A percentile compares a stretch with the other conserved stretches of the same genome.
phyloP scores from a whole-genome alignment of 2,888 invertebrate species.

The Nomada flava region DNA sequence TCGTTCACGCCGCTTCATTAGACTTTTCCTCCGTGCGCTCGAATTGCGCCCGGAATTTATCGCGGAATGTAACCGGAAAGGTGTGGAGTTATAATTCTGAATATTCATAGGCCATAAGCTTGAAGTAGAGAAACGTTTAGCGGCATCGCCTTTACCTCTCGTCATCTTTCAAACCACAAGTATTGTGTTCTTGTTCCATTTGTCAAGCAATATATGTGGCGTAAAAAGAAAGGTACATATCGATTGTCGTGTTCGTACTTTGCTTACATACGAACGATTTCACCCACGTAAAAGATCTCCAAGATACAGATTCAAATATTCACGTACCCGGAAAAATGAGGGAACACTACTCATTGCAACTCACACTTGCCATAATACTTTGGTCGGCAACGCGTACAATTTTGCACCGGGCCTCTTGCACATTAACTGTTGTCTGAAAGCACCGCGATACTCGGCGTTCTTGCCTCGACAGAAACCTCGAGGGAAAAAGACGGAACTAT shows the following conservation, averaged over 20 bases:
- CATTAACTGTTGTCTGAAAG: slow-evolving; percentile 23
- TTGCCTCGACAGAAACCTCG: slow-evolving; percentile 6
- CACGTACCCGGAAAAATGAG: slow-evolving; percentile 49
- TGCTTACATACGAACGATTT: slow-evolving; percentile 22
- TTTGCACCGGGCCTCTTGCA: not conserved
- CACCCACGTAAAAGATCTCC: slow-evolving; percentile 28
- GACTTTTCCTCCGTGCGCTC: not conserved
- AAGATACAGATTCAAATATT: slow-evolving; percentile 51
- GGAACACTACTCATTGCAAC: slow-evolving; percentile 33
- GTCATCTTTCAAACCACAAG: not conserved
- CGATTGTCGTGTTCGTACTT: slow-evolving; percentile 28
- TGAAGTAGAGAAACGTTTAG: not conserved
- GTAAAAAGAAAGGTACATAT: slow-evolving; percentile 2
- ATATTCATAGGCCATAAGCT: slow-evolving; percentile 35
- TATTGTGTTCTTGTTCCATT: not conserved
- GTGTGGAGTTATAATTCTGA: slow-evolving; percentile 26
- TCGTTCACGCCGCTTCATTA: not conserved
- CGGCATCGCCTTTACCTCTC: too few species aligned
- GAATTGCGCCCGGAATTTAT: slow-evolving; percentile 11
- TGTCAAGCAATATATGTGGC: not conserved
- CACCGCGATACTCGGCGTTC: slow-evolving; percentile 7
- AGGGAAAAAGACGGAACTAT: not conserved
- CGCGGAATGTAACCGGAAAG: slow-evolving; percentile 13
- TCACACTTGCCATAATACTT: slow-evolving; percentile 9
- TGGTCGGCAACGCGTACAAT: not conserved